Conservation (phyloP, 2,888 invertebrate species). For the Amiota minor region DNA sequence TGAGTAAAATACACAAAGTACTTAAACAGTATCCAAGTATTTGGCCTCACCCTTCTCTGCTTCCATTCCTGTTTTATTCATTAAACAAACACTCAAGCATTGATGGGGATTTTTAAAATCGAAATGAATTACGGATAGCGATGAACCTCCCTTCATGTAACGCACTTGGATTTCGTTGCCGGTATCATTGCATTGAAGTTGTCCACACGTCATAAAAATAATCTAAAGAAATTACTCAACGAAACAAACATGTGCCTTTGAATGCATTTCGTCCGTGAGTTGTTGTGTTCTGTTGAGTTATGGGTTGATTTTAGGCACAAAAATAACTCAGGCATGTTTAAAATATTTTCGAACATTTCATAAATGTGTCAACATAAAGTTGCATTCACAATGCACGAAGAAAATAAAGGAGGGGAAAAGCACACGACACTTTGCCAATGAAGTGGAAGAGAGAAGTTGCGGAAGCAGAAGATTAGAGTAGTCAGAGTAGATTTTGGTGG, state of each 20-base stretch:
- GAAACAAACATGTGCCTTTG: constrained; percentile 27
- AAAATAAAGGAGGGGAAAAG: neutral
- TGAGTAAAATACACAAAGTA: too few relatives aligned
- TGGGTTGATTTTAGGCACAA: too few relatives aligned
- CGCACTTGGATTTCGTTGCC: constrained; percentile 32
- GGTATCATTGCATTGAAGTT: too few relatives aligned
- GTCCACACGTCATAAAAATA: constrained; percentile 35
- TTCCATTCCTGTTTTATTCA: too few relatives aligned
- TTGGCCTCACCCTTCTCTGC: too few relatives aligned
- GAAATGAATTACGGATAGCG: neutral
- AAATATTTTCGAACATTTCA: constrained; percentile 17
- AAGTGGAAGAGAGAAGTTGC: too few relatives aligned
- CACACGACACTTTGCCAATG: too few relatives aligned
- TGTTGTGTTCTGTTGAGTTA: neutral
- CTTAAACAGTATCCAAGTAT: too few relatives aligned
- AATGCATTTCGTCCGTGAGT: neutral
- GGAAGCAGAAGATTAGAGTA: too few relatives aligned
- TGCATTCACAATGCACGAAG: neutral
- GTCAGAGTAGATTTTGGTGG: too few relatives aligned
- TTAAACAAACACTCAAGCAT: neutral
- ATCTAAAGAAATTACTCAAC: constrained; percentile 41
- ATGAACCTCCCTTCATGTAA: constrained; percentile 33
- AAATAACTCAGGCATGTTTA: constrained; percentile 9
- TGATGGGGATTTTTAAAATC: neutral
- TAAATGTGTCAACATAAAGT: constrained; percentile 39